These are phyloP conservation scores for Nasonia giraulti DNA, from an alignment of 1,140 invertebrate genomes.

Conservation along the genomic window DNA sequence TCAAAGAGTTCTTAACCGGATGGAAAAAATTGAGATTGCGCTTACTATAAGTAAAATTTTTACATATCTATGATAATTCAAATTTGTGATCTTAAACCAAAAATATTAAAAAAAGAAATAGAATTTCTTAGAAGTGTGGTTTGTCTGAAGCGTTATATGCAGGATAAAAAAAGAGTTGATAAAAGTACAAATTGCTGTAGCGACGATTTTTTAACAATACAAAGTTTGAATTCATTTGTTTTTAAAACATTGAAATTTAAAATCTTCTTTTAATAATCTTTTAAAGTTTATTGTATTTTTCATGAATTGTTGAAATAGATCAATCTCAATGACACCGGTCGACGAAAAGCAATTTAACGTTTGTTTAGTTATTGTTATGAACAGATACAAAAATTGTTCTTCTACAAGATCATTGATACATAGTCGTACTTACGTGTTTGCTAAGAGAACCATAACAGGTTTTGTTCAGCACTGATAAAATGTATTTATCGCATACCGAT, in stretches of 20 bases:
- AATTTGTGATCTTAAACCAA: conserved; percentile 48
- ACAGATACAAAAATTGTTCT: conserved; percentile 16
- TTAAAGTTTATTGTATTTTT: not conserved
- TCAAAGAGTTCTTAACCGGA: conserved; percentile 19
- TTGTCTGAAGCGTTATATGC: not conserved
- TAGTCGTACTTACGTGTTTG: conserved; percentile 32
- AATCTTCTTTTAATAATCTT: not conserved
- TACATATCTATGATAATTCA: conserved; percentile 45
- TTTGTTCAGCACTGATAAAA: not conserved
- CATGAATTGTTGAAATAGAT: not conserved
- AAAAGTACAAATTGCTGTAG: conserved; percentile 42
- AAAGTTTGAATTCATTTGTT: not conserved
- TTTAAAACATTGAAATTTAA: not conserved
- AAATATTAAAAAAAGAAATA: conserved; percentile 27
- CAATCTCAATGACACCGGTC: conserved; percentile 38
- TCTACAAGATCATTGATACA: not conserved
- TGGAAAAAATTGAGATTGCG: conserved; percentile 42
- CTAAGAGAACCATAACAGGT: not conserved
- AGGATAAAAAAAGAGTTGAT: conserved; percentile 18
- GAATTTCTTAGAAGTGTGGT: conserved; percentile 14
- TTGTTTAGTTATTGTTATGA: conserved; percentile 30
- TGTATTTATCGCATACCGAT: not conserved
- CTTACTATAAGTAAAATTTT: conserved; percentile 46
- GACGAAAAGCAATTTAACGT: not conserved
- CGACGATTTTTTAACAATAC: not conserved